Conservation (phyloP, 2,113 vertebrate species). For the Odocoileus hemionus region DNA sequence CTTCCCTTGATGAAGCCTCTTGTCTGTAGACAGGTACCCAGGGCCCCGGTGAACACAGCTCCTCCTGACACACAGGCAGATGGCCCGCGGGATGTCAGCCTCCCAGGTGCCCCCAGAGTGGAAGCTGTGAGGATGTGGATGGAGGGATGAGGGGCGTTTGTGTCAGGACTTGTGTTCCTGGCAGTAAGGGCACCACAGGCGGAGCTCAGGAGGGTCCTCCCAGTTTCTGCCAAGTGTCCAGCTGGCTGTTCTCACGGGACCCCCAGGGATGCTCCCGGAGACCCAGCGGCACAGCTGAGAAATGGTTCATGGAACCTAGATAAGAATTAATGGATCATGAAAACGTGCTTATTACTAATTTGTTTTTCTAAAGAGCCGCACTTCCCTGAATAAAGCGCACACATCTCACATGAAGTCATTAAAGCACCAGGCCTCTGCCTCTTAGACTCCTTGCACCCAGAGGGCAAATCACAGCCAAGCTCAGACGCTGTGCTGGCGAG, state of each 20-base stretch:
- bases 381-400: conserved; percentile 55
- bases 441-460: conserved; percentile 29
- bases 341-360: conserved; percentile 27
- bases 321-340: background rate
- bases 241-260: background rate
- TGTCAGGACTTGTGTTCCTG: background rate
- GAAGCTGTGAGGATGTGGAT: background rate
- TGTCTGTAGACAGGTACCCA: background rate
- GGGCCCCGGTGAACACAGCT: background rate
- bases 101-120: background rate
- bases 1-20: background rate
- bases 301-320: background rate
- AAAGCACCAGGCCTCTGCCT: conserved; percentile 26
- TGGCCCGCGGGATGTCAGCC: rapidly evolving
- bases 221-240: background rate
- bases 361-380: background rate
- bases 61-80: too few relatives aligned
- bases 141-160: background rate
- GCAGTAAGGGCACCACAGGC: background rate
- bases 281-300: background rate
- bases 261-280: background rate
- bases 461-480: conserved; percentile 38
- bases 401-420: conserved; percentile 51
- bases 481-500: conserved; percentile 21
- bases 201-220: background rate